A percentile compares a stretch with the other conserved stretches of the same genome.
Conservation (phyloP, 2,113 vertebrate genomes). For the Scomber japonicus region DNA sequence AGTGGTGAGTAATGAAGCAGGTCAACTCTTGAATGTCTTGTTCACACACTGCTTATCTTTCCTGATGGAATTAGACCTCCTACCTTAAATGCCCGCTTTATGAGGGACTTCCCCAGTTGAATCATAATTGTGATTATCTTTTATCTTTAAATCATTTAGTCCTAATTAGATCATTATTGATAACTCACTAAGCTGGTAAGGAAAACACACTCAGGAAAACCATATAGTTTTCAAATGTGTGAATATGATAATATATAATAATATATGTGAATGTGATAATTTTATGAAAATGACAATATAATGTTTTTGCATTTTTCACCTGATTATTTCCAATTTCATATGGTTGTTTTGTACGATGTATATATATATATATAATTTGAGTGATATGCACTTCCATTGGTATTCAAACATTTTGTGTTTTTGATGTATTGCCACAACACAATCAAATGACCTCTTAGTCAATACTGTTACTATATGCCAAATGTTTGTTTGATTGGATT, state of each 20-base stretch:
- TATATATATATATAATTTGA: too few species aligned
- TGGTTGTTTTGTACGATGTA: too few species aligned
- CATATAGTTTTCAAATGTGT: too few species aligned
- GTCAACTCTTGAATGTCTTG: slow-evolving; percentile 70
- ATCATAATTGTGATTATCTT: neutral
- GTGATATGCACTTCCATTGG: too few species aligned
- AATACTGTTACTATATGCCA: too few species aligned
- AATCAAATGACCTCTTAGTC: too few species aligned
- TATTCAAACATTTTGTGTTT: too few species aligned
- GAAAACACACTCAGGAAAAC: neutral
- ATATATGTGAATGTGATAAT: too few species aligned
- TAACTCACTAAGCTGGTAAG: too few species aligned
- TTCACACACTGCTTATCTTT: slow-evolving; percentile 79
- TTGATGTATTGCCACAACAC: too few species aligned
- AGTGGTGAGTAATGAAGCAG: slow-evolving; percentile 74
- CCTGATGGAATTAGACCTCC: slow-evolving; percentile 62
- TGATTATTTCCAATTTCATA: neutral
- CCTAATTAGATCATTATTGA: neutral
- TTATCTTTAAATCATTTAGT: neutral
- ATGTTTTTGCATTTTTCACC: neutral
- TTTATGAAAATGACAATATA: neutral
- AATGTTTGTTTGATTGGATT: too few species aligned
- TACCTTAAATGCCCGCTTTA: slow-evolving; percentile 13
- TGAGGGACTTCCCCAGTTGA: slow-evolving; percentile 23
- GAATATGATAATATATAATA: too few species aligned